phyloP scores from a whole-genome alignment of 2,797 vertebrate species.

The Bradypodion ventrale region DNA sequence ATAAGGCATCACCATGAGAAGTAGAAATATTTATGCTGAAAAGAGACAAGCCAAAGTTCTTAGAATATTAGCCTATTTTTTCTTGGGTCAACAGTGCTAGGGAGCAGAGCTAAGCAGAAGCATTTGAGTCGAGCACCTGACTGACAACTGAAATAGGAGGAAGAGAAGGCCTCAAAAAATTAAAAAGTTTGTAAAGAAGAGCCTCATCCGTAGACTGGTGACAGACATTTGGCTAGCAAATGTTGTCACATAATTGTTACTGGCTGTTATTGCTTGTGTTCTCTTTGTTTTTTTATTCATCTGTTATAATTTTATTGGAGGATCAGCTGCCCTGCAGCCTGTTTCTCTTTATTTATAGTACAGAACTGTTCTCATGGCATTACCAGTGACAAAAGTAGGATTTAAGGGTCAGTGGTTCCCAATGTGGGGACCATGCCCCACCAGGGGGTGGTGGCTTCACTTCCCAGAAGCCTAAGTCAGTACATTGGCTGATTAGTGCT shows the following conservation, averaged over 20 bases:
- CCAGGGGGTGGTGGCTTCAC: too few relatives aligned
- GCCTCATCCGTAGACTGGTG: neutral
- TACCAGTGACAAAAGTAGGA: neutral
- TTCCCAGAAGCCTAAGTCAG: too few relatives aligned
- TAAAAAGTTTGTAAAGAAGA: neutral
- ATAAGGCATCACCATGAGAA: neutral
- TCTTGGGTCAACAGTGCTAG: neutral
- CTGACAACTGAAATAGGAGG: neutral
- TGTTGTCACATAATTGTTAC: neutral
- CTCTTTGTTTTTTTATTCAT: neutral
- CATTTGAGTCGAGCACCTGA: neutral
- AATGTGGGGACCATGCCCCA: too few relatives aligned
- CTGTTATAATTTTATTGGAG: neutral
- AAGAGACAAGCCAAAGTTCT: neutral
- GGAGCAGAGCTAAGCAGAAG: neutral
- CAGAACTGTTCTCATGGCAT: neutral
- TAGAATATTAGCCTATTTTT: neutral
- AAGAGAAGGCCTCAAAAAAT: neutral
- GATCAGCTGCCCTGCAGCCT: neutral
- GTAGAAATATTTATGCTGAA: neutral
- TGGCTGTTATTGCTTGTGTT: neutral
- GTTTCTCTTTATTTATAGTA: neutral
- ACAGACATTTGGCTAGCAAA: neutral
- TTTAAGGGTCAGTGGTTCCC: too few relatives aligned
- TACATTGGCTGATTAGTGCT: too few relatives aligned